Conservation (phyloP, 2,888 invertebrate genomes). For the Eristalinus aeneus region DNA sequence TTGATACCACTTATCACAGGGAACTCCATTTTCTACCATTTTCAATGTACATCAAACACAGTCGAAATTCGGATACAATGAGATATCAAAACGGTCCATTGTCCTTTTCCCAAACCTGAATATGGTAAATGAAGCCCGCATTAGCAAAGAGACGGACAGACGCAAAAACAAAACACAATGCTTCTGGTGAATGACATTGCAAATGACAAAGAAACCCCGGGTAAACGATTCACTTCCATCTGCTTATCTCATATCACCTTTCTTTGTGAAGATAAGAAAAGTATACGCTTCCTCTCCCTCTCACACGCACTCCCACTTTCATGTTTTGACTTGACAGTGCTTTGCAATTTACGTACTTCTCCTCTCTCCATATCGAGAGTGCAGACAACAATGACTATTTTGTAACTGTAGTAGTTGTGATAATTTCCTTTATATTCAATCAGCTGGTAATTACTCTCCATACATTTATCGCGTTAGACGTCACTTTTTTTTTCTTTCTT, state of each 20-base stretch:
- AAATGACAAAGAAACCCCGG: not conserved
- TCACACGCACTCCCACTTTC: not conserved
- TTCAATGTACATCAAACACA: not conserved
- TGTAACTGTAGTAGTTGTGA: not conserved
- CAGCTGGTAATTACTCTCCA: constrained; percentile 55
- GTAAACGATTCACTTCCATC: not conserved
- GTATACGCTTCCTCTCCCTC: not conserved
- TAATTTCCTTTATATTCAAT: constrained; percentile 14
- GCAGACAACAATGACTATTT: constrained; percentile 20
- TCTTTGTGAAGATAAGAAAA: not conserved
- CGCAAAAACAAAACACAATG: not conserved
- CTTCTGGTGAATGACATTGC: not conserved
- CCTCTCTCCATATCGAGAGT: not conserved
- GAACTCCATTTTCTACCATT: not conserved
- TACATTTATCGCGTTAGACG: not conserved
- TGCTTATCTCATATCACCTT: not conserved
- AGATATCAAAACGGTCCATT: not conserved
- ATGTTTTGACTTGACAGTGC: not conserved
- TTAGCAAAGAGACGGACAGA: not conserved
- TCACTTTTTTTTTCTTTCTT: not conserved
- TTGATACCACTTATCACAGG: not conserved
- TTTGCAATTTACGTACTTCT: not conserved
- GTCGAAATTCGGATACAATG: not conserved
- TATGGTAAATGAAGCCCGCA: not conserved
- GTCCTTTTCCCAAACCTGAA: not conserved